phyloP scores from a whole-genome alignment of 2,888 invertebrate species.

The Chirona hameri region DNA sequence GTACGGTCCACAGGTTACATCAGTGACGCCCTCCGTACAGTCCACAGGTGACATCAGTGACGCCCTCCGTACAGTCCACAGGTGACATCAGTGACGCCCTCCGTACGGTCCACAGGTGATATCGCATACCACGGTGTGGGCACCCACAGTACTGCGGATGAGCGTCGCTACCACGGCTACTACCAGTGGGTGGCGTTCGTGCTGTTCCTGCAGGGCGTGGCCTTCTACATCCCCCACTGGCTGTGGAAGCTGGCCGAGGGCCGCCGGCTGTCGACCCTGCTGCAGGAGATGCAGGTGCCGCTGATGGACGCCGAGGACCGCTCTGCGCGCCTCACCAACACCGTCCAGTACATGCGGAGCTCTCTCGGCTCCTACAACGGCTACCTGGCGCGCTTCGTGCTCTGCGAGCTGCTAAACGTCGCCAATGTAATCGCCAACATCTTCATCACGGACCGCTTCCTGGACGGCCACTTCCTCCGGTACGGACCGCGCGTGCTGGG shows the following conservation, averaged over 20 bases:
- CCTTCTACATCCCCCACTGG: conserved; percentile 49
- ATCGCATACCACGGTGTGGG: conserved; percentile 35
- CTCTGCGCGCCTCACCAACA: conserved; percentile 56
- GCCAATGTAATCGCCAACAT: conserved; percentile 62
- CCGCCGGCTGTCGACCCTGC: conserved; percentile 80
- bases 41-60: too few relatives aligned
- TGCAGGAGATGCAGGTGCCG: conserved; percentile 65
- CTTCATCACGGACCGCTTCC: conserved; percentile 78
- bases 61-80: too few relatives aligned
- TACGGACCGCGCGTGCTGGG: conserved; percentile 54
- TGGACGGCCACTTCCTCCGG: conserved; percentile 74
- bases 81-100: too few relatives aligned
- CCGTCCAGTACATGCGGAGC: conserved; percentile 37
- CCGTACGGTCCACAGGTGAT: neutral
- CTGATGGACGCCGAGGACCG: conserved; percentile 47
- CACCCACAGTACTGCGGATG: conserved; percentile 43
- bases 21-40: too few relatives aligned
- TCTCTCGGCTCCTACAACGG: conserved; percentile 37
- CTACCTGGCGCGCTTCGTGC: conserved; percentile 36
- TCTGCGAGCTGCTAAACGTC: conserved; percentile 59
- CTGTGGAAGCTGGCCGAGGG: conserved; percentile 93
- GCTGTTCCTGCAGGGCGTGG: conserved; percentile 56
- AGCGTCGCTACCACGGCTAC: conserved; percentile 76
- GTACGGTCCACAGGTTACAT: too few relatives aligned
- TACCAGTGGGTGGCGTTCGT: conserved; percentile 94